Conservation (phyloP, 2,113 vertebrate species). For the Aramus guarauna region DNA sequence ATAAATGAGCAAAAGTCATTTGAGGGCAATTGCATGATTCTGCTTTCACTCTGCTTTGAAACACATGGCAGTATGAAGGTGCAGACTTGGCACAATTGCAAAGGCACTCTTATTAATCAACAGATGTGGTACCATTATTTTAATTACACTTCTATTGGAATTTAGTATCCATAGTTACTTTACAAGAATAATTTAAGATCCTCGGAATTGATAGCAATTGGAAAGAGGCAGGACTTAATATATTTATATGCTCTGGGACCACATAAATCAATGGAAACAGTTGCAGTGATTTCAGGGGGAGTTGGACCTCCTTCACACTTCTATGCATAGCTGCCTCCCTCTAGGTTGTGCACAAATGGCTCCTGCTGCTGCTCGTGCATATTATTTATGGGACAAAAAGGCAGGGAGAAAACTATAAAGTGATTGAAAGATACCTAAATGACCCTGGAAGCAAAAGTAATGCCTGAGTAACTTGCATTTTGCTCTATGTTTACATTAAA, state of each 20-base stretch:
- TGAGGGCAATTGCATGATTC: neutral
- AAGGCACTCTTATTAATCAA: neutral
- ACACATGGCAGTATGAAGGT: neutral
- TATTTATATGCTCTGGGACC: neutral
- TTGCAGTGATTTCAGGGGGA: neutral
- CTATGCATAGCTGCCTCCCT: neutral
- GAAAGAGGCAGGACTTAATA: neutral
- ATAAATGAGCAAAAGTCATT: neutral
- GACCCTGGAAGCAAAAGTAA: neutral
- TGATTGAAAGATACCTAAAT: neutral
- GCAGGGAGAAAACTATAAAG: neutral
- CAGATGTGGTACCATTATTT: neutral
- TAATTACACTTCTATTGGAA: neutral
- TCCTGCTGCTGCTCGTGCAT: neutral
- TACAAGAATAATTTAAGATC: neutral
- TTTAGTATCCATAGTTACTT: neutral
- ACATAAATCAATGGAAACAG: neutral
- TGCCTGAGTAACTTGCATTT: neutral
- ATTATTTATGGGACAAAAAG: neutral
- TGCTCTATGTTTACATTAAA: neutral
- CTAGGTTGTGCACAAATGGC: neutral
- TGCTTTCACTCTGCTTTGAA: neutral
- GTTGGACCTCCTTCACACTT: neutral
- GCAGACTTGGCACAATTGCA: neutral
- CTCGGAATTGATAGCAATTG: neutral